These are phyloP conservation scores for Porites cylindrica DNA, from an alignment of 92 coral and sea anemone genomes.

Conservation along the genomic window DNA sequence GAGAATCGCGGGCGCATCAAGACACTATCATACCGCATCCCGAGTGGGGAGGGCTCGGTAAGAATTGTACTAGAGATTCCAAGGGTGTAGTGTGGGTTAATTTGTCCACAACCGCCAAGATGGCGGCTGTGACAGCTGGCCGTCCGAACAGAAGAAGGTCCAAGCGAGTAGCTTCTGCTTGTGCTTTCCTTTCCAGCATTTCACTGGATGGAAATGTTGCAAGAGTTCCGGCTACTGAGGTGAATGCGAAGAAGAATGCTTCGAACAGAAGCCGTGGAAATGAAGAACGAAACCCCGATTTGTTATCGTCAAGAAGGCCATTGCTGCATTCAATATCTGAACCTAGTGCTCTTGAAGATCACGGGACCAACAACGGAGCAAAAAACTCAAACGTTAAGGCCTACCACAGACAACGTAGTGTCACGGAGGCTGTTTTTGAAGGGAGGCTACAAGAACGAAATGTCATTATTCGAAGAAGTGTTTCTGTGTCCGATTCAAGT, in stretches of 20 bases:
- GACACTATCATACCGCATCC: too few species aligned
- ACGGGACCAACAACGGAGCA: constrained; percentile 8
- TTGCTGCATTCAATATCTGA: constrained; percentile 86
- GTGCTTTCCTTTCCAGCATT: constrained; percentile 91
- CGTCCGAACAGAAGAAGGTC: constrained; percentile 85
- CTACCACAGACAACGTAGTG: constrained; percentile 23
- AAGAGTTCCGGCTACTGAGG: constrained; percentile 32
- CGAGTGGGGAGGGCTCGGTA: constrained; percentile 1
- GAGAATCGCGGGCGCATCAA: not conserved
- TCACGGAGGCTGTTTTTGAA: constrained; percentile 19
- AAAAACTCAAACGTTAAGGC: constrained; percentile 11
- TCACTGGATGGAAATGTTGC: constrained; percentile 91
- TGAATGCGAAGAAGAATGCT: constrained; percentile 18
- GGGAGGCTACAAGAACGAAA: constrained; percentile 24
- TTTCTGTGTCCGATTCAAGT: constrained; percentile 74
- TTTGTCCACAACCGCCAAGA: constrained; percentile 72
- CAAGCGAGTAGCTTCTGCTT: constrained; percentile 89
- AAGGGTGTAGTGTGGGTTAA: not conserved
- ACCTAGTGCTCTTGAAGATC: constrained; percentile 61
- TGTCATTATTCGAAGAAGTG: constrained; percentile 59
- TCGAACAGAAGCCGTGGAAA: constrained; percentile 36
- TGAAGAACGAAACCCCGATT: constrained; percentile 26
- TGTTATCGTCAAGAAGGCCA: constrained; percentile 57
- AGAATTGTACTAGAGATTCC: too few species aligned
- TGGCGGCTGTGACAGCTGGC: constrained; percentile 82